phyloP scores from a whole-genome alignment of 2,888 invertebrate genomes.

The Seladonia tumulorum region DNA sequence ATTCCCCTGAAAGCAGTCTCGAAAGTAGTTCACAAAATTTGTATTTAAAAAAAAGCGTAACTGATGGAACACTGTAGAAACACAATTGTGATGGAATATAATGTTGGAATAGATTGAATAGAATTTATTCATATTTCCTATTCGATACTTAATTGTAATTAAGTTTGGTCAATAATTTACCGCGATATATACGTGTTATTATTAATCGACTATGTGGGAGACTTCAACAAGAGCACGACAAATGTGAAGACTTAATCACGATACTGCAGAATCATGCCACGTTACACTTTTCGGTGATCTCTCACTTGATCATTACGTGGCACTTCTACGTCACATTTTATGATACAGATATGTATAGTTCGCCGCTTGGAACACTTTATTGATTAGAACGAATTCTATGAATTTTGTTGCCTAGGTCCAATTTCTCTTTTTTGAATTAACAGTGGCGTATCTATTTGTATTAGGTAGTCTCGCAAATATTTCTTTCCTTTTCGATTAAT shows the following conservation, averaged over 20 bases:
- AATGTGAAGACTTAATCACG: conserved; percentile 35
- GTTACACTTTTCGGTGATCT: conserved; percentile 63
- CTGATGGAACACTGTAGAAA: background rate
- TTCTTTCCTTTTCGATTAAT: no score
- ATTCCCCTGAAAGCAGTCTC: background rate
- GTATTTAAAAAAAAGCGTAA: background rate
- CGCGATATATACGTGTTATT: conserved; percentile 17
- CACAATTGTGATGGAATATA: background rate
- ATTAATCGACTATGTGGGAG: conserved; percentile 41
- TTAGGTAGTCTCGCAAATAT: no score
- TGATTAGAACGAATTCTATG: background rate
- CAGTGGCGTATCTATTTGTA: background rate
- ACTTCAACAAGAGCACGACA: conserved; percentile 27
- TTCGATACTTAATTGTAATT: conserved; percentile 4
- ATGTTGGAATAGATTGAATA: background rate
- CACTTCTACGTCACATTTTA: background rate
- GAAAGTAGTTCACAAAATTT: background rate
- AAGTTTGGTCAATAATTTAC: no score
- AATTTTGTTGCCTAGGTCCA: background rate
- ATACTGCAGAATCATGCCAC: conserved; percentile 65
- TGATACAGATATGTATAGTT: background rate
- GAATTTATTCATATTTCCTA: background rate
- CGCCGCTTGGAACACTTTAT: background rate
- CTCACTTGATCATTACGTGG: conserved; percentile 54
- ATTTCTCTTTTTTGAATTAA: background rate